phyloP scores from a whole-genome alignment of 2,797 vertebrate species.

The Mycteria americana region DNA sequence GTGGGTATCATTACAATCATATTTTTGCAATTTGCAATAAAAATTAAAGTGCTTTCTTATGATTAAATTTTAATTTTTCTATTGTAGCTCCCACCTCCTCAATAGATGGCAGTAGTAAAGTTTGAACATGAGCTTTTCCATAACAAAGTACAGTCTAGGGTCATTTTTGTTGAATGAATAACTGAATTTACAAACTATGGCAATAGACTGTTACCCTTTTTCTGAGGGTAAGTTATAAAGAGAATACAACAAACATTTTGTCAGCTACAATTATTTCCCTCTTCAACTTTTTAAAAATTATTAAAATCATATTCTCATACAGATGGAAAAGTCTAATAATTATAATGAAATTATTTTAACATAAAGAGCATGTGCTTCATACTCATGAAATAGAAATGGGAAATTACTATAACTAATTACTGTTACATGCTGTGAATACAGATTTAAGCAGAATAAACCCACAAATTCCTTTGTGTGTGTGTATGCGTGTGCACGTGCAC shows the following conservation, averaged over 20 bases:
- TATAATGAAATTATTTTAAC: background rate
- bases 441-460: background rate
- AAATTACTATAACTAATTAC: background rate
- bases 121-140: background rate
- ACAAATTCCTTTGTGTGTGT: background rate
- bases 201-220: background rate
- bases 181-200: background rate
- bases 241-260: background rate
- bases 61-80: background rate
- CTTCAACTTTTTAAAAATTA: background rate
- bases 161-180: background rate
- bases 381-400: background rate
- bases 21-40: background rate
- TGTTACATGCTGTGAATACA: background rate
- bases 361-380: background rate
- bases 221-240: background rate
- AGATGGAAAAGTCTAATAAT: background rate
- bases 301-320: background rate
- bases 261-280: background rate
- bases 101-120: background rate
- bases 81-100: background rate
- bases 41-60: background rate
- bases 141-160: background rate
- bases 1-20: background rate
- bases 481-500: fast-evolving